These are phyloP conservation scores for Aplysia californica DNA, from an alignment of 1,140 invertebrate species.

Conservation along the genomic window DNA sequence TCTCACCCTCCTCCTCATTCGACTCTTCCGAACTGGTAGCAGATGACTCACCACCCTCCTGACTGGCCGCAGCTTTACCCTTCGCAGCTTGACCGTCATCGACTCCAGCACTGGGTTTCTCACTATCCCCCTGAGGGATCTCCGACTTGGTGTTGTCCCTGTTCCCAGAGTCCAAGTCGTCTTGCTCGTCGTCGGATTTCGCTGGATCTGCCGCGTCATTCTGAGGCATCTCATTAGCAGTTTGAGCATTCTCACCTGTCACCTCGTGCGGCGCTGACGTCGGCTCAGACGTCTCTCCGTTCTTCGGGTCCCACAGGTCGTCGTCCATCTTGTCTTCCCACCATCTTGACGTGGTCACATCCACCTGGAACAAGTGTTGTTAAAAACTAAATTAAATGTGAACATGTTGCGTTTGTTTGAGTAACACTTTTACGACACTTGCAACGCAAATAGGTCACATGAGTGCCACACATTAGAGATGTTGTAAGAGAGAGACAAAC, in stretches of 20 bases:
- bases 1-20: background rate
- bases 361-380: too few species aligned
- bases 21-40: background rate
- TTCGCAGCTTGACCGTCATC: too few species aligned
- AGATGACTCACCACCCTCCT: background rate
- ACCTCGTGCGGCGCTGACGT: background rate
- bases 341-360: conserved; percentile 1
- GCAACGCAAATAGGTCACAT: too few species aligned
- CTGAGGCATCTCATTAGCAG: background rate
- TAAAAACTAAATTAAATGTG: background rate
- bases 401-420: background rate
- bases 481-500: too few species aligned
- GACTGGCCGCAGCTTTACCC: background rate
- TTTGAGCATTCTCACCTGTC: background rate
- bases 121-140: background rate
- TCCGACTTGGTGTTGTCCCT: background rate
- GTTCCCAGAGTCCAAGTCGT: background rate
- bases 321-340: conserved; percentile 19
- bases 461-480: too few species aligned
- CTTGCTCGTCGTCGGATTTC: background rate
- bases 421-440: background rate
- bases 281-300: background rate
- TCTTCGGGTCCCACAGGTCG: conserved; percentile 5
- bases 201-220: background rate
- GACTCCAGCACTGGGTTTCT: background rate